Conservation (phyloP, 2,113 vertebrate genomes). For the Petroica traversi region DNA sequence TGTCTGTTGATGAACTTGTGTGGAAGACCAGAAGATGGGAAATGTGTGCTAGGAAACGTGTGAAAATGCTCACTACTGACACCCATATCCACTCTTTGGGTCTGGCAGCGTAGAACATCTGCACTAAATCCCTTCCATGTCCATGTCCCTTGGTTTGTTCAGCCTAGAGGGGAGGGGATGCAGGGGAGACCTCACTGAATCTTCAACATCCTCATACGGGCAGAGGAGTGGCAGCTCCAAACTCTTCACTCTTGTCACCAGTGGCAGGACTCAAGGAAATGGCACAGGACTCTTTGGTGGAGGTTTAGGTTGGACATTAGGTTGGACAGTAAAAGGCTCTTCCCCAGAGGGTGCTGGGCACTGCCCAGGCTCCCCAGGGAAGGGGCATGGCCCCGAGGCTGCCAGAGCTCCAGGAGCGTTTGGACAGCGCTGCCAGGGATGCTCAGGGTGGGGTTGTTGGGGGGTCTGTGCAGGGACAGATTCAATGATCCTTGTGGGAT, state of each 20-base stretch:
- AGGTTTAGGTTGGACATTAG: accelerated
- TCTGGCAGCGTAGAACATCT: background rate
- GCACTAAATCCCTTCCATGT: background rate
- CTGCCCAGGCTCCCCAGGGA: background rate
- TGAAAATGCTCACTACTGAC: background rate
- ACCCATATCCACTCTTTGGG: accelerated
- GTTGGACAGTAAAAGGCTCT: background rate
- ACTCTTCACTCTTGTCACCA: background rate
- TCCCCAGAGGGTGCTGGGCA: background rate
- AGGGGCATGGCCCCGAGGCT: background rate
- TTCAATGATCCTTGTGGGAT: accelerated
- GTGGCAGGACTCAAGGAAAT: background rate
- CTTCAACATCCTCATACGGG: background rate
- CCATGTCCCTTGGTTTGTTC: background rate
- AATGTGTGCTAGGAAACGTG: background rate
- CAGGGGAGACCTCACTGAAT: background rate
- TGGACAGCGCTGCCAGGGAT: background rate
- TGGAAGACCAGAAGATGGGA: background rate
- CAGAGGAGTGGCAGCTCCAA: background rate
- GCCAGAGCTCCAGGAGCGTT: background rate
- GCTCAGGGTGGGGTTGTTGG: background rate
- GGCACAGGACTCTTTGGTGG: background rate
- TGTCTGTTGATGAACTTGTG: accelerated
- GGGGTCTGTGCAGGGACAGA: background rate
- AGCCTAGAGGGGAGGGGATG: background rate